Percentiles rank a stretch among this genome's conserved stretches.
phyloP scores from a whole-genome alignment of 2,888 invertebrate species.

The Drosophila aldrichi region DNA sequence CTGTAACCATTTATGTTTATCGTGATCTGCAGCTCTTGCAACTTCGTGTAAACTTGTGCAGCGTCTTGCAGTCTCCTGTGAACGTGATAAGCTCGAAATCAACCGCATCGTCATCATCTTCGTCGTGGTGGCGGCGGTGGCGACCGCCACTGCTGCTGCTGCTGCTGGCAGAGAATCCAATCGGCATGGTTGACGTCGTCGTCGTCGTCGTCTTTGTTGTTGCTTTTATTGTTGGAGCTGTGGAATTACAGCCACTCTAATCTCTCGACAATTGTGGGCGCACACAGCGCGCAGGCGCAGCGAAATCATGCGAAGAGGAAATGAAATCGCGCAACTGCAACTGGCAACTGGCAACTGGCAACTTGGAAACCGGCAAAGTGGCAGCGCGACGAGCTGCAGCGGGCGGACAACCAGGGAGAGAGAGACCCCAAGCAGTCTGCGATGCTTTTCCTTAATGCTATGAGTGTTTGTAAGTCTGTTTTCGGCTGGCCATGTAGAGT shows the following conservation, averaged over 20 bases:
- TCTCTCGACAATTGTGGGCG: slow-evolving; percentile 81
- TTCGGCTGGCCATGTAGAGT: slow-evolving; percentile 59
- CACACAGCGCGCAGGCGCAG: slow-evolving; percentile 53
- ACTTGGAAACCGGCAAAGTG: background rate
- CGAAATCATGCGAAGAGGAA: slow-evolving; percentile 77
- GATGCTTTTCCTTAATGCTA: slow-evolving; percentile 50
- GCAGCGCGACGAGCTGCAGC: background rate
- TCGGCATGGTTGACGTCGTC: slow-evolving; percentile 47
- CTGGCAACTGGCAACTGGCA: slow-evolving; percentile 27
- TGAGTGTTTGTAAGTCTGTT: slow-evolving; percentile 42
- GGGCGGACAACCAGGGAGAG: slow-evolving; percentile 14
- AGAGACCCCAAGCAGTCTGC: slow-evolving; percentile 85
- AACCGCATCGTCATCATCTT: slow-evolving; percentile 62
- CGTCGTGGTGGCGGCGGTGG: slow-evolving; percentile 48
- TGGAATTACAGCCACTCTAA: slow-evolving; percentile 78
- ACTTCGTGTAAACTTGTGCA: slow-evolving; percentile 66
- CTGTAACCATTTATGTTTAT: background rate
- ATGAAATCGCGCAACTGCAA: slow-evolving; percentile 69
- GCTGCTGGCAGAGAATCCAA: slow-evolving; percentile 57
- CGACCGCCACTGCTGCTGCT: slow-evolving; percentile 9
- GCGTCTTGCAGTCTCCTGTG: slow-evolving; percentile 73
- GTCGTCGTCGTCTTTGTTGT: background rate
- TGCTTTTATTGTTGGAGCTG: slow-evolving; percentile 37
- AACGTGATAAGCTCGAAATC: slow-evolving; percentile 80
- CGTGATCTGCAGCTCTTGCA: slow-evolving; percentile 10